Conservation (phyloP, 2,113 vertebrate species). For the Ciconia stormi region DNA sequence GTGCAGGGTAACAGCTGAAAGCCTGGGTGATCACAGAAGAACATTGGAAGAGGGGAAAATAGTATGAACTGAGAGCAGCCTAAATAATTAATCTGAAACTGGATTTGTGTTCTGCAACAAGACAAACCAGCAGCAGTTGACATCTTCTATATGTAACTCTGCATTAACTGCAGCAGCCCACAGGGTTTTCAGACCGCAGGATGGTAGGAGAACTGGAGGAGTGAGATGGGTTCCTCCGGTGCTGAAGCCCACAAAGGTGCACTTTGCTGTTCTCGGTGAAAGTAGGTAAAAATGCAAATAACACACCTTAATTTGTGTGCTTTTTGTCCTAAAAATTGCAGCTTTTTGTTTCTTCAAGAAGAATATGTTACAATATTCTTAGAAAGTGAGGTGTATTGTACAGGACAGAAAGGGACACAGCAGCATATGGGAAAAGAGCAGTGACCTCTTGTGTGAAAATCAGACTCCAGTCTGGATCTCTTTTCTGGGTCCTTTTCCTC, state of each 20-base stretch:
- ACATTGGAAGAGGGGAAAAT: not conserved
- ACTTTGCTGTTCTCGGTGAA: not conserved
- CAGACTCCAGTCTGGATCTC: not conserved
- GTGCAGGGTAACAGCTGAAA: not conserved
- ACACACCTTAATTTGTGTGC: not conserved
- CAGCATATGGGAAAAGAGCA: not conserved
- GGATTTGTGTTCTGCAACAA: not conserved
- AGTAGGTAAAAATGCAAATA: not conserved
- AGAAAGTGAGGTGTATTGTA: not conserved
- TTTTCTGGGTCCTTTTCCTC: not conserved
- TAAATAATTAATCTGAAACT: not conserved
- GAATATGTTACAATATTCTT: conserved; percentile 21
- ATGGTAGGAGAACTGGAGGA: not conserved
- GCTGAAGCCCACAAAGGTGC: not conserved
- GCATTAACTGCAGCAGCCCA: not conserved
- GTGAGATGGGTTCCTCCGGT: not conserved
- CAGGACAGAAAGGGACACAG: not conserved
- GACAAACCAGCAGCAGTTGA: not conserved
- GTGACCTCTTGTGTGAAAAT: not conserved
- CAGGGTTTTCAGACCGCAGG: not conserved
- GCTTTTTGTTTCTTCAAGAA: conserved; percentile 20
- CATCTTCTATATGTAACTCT: not conserved
- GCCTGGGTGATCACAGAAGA: not conserved
- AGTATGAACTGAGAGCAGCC: not conserved
- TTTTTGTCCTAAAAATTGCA: not conserved